Conservation (phyloP, 2,113 vertebrate species). For the Saguinus midas region DNA sequence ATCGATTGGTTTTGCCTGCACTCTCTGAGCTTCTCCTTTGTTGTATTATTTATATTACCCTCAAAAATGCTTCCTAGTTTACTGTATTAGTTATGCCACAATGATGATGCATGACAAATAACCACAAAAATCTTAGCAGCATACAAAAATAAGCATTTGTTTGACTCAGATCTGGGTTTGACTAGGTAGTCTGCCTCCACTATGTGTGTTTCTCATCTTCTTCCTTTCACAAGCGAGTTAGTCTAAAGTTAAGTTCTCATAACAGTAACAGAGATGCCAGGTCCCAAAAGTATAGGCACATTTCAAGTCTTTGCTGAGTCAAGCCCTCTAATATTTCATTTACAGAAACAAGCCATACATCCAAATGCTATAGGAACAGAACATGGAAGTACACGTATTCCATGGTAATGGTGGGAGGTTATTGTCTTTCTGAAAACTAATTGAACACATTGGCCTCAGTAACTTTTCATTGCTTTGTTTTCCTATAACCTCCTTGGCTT, state of each 20-base stretch:
- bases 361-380: background rate
- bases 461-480: background rate
- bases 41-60: background rate
- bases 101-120: background rate
- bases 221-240: background rate
- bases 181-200: too few species aligned
- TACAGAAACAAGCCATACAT: background rate
- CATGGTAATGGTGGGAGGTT: background rate
- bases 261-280: background rate
- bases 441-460: background rate
- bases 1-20: background rate
- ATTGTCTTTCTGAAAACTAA: background rate
- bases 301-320: background rate
- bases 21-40: background rate
- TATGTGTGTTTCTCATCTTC: background rate
- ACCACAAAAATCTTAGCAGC: background rate
- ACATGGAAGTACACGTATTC: rapidly evolving
- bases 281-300: background rate
- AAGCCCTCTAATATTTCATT: background rate
- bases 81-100: background rate
- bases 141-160: background rate
- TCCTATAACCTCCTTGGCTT: background rate
- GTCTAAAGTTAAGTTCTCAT: background rate
- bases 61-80: background rate
- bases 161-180: background rate